Conservation (phyloP, 2,888 invertebrate species). For the Philopedon plagiatum region DNA sequence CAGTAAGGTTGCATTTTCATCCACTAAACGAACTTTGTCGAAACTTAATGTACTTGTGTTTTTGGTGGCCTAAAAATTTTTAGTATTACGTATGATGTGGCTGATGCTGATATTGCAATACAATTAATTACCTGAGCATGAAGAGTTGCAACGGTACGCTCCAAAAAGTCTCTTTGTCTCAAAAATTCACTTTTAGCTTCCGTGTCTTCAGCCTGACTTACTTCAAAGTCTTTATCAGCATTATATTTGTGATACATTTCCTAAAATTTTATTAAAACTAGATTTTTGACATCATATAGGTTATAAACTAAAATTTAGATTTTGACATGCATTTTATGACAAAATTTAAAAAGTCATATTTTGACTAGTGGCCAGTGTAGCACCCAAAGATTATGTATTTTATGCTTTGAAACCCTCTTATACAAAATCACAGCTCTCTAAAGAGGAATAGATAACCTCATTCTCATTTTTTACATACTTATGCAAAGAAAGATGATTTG, state of each 20-base stretch:
- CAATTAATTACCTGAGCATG: conserved; percentile 65
- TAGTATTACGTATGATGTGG: neutral
- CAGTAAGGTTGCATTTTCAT: conserved; percentile 84
- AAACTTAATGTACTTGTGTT: conserved; percentile 61
- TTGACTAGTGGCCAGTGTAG: too few species aligned
- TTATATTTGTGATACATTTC: conserved; percentile 80
- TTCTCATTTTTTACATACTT: too few species aligned
- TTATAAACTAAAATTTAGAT: too few species aligned
- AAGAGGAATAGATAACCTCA: too few species aligned
- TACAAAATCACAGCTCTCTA: too few species aligned
- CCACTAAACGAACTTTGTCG: conserved; percentile 67
- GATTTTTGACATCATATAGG: too few species aligned
- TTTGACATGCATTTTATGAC: neutral
- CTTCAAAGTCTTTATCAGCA: conserved; percentile 78
- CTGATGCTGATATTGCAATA: neutral
- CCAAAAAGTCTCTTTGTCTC: conserved; percentile 87
- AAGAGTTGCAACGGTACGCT: conserved; percentile 74
- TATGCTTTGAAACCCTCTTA: too few species aligned
- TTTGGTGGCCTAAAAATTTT: conserved; percentile 60
- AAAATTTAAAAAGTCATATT: too few species aligned
- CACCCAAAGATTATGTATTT: too few species aligned
- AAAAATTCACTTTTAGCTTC: conserved; percentile 83
- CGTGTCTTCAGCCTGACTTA: conserved; percentile 78
- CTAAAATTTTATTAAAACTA: conserved; percentile 65
- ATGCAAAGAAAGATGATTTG: too few species aligned